Evolutionary conservation across 2,888 invertebrate species (phyloP), one percentile per base, ranked within the genome.

Genomic region (Drosophila kuntzei): DNA sequence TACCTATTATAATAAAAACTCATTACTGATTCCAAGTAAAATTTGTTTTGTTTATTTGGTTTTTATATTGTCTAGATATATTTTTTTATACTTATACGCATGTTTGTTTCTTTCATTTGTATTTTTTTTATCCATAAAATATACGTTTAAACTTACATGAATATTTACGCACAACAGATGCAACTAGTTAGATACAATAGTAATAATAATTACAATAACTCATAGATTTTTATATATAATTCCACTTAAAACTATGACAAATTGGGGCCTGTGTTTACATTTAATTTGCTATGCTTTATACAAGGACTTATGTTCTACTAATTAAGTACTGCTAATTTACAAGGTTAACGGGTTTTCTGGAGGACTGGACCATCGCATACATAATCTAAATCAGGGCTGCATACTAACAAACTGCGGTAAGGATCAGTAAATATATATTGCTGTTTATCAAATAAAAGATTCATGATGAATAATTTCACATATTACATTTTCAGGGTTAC

Each of bases 81-180:
- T 59, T 70, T 70, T 70, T 70, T 68, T 81, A 70, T 62, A 59
- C 60, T 65, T 59, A 59, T 71, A 62, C 54, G 49, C 58, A 29
- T 49, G 49, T 67, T 49, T 54, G 49, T 71, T 37, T 63, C 39
- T 16, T 50, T 61, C 14, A 8, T 39, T 53, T 53, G 29, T 18
- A 20, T 53, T 41, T 71, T 47, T 72, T 69, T 43, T 73, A 74
- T 84, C 59, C 67, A 69, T 87, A 84, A 83, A 83, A 84, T 83
- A 88, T 79, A 88, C 64, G 66, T 67, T 71, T 65, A 71, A 81
- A 81, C 86, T 82, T 85, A 89, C 65, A 76, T 62, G 47, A 58
- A 81, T 69, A 69, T 62, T 75, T 80, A 83, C 89, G 85, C 79
- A 87, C 89, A 87, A 83, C 83, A 87, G 67, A 75, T 89, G 87